Percentiles rank a stretch among this genome's conserved stretches.
phyloP scores from a whole-genome alignment of 1,140 invertebrate genomes.

The Aleiodes sp. region DNA sequence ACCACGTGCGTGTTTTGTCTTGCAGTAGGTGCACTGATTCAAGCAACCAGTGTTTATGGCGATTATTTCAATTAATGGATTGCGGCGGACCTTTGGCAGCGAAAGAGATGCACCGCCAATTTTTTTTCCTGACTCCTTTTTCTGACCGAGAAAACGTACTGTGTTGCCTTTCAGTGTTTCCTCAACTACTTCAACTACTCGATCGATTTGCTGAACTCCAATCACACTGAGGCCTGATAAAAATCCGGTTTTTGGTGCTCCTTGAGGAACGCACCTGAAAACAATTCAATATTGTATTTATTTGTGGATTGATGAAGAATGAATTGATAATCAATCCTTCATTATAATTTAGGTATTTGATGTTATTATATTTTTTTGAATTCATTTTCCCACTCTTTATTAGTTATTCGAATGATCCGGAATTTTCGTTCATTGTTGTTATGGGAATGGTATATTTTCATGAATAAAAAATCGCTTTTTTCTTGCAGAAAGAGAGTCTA shows the following conservation, averaged over 20 bases:
- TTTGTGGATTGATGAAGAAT: not conserved
- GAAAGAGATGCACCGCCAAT: slow-evolving; percentile 85
- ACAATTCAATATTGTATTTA: slow-evolving; percentile 24
- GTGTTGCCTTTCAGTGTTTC: slow-evolving; percentile 94
- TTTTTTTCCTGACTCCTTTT: slow-evolving; percentile 83
- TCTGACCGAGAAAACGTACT: slow-evolving; percentile 84
- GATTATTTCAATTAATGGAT: slow-evolving; percentile 97
- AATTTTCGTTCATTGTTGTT: too few species aligned
- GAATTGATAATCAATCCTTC: not conserved
- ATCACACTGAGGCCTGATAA: slow-evolving; percentile 89
- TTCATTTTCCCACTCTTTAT: too few species aligned
- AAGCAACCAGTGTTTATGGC: slow-evolving; percentile 97
- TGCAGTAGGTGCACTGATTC: slow-evolving; percentile 99
- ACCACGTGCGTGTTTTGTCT: slow-evolving; percentile 97
- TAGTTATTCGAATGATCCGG: too few species aligned
- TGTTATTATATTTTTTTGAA: too few species aligned
- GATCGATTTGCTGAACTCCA: slow-evolving; percentile 97
- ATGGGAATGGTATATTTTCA: too few species aligned
- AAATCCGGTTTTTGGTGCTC: slow-evolving; percentile 78
- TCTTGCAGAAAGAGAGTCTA: too few species aligned
- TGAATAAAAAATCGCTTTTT: too few species aligned
- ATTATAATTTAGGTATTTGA: too few species aligned
- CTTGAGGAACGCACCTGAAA: slow-evolving; percentile 86
- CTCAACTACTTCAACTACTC: slow-evolving; percentile 98
- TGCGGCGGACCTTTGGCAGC: slow-evolving; percentile 94